These are phyloP conservation scores for Diachasma alloeum DNA, from an alignment of 1,140 invertebrate genomes.

Conservation along the genomic window DNA sequence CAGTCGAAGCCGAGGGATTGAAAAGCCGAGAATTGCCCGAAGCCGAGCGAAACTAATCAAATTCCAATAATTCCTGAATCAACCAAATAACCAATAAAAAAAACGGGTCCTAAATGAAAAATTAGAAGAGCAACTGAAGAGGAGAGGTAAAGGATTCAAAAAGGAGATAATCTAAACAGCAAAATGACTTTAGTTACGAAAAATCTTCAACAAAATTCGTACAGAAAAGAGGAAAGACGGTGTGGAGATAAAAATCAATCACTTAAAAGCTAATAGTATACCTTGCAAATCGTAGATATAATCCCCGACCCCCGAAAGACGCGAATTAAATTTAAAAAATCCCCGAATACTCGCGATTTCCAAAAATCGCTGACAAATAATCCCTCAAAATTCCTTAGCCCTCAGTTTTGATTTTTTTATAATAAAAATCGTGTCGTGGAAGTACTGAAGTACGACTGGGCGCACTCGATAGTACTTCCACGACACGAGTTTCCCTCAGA, in stretches of 20 bases:
- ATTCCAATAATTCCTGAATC: neutral
- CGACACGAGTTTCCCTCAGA: slow-evolving; percentile 21
- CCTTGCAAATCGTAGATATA: neutral
- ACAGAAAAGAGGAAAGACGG: neutral
- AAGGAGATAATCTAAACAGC: neutral
- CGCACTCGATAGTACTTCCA: slow-evolving; percentile 19
- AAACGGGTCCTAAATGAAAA: neutral
- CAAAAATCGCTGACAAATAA: neutral
- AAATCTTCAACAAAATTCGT: neutral
- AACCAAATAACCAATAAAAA: neutral
- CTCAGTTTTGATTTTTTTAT: slow-evolving; percentile 13
- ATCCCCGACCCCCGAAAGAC: neutral
- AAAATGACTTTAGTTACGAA: neutral
- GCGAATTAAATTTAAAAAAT: neutral
- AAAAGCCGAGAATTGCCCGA: slow-evolving; percentile 16
- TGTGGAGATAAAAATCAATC: neutral
- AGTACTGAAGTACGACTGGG: slow-evolving; percentile 13
- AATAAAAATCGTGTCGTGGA: slow-evolving; percentile 28
- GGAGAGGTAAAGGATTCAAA: neutral
- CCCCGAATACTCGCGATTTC: no score
- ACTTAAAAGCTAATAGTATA: neutral
- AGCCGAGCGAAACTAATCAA: neutral
- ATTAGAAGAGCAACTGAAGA: neutral
- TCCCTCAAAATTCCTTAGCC: neutral
- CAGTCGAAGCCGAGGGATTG: neutral